These are phyloP conservation scores for Metridium senile DNA, from an alignment of 92 coral and sea anemone species.

Conservation along the genomic window DNA sequence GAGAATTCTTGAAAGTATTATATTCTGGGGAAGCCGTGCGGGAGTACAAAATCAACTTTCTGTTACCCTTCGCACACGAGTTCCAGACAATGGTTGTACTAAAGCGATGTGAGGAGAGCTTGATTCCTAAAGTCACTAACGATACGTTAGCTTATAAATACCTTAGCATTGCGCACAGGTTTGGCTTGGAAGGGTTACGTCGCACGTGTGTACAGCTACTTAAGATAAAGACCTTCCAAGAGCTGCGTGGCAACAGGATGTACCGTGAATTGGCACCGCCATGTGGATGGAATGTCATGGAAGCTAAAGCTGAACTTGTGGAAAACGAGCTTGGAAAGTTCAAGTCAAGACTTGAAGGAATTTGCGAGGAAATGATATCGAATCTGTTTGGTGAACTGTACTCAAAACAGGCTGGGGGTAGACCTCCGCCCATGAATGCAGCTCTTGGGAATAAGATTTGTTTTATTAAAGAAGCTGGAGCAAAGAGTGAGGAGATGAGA, in stretches of 20 bases:
- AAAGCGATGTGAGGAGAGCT: slow-evolving; percentile 43
- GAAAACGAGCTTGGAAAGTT: slow-evolving; percentile 26
- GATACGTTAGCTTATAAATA: slow-evolving; percentile 45
- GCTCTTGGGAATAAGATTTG: slow-evolving; percentile 43
- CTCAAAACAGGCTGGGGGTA: slow-evolving; percentile 35
- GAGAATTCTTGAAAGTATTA: slow-evolving; percentile 38
- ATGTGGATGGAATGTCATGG: slow-evolving; percentile 44
- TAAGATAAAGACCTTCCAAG: slow-evolving; percentile 22
- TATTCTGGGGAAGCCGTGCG: slow-evolving; percentile 49
- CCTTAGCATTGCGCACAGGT: slow-evolving; percentile 34
- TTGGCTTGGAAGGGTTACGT: slow-evolving; percentile 36
- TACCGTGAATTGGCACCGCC: slow-evolving; percentile 40
- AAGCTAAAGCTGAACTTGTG: slow-evolving; percentile 34
- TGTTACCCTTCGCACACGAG: slow-evolving; percentile 43
- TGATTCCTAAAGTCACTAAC: slow-evolving; percentile 44
- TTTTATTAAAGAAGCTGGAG: slow-evolving; percentile 38
- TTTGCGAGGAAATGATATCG: slow-evolving; percentile 38
- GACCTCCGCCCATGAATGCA: slow-evolving; percentile 53
- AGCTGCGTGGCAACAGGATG: slow-evolving; percentile 41
- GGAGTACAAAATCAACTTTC: slow-evolving; percentile 43
- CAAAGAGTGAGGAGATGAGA: slow-evolving; percentile 37
- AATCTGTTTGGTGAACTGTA: slow-evolving; percentile 43
- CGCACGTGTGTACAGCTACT: slow-evolving; percentile 29
- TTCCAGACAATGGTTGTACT: slow-evolving; percentile 34
- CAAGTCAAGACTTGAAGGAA: slow-evolving; percentile 25